Conservation (phyloP, 2,797 vertebrate genomes). For the Phoxinus dragarum region DNA sequence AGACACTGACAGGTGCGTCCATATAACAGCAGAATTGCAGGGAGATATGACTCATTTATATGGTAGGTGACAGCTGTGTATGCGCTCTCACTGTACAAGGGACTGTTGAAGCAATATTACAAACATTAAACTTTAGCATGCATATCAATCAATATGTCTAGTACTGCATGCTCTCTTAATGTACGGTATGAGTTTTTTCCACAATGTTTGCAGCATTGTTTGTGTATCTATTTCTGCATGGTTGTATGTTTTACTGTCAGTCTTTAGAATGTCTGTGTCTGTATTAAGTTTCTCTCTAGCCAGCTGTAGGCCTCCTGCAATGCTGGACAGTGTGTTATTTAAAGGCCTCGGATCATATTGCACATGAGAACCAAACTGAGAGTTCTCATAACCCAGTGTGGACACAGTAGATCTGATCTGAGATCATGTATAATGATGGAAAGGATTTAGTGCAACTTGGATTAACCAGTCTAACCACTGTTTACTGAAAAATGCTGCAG, state of each 20-base stretch:
- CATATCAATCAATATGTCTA: not conserved
- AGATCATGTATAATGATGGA: not conserved
- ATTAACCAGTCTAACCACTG: not conserved
- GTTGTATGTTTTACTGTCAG: slow-evolving; percentile 23
- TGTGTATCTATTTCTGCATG: slow-evolving; percentile 20
- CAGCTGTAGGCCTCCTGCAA: slow-evolving; percentile 34
- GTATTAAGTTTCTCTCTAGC: slow-evolving; percentile 33
- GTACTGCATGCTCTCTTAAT: not conserved
- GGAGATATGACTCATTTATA: slow-evolving; percentile 50
- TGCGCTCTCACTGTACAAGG: not conserved
- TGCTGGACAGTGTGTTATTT: slow-evolving; percentile 41
- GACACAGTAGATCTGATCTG: slow-evolving; percentile 1
- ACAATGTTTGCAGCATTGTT: not conserved
- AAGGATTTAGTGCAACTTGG: not conserved
- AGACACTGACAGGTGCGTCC: slow-evolving; percentile 52
- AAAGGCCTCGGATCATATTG: slow-evolving; percentile 20
- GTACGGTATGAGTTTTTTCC: not conserved
- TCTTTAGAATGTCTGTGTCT: slow-evolving; percentile 16
- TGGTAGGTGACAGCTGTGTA: slow-evolving; percentile 51
- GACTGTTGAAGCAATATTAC: not conserved
- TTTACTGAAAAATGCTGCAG: not conserved
- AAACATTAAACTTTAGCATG: slow-evolving; percentile 7
- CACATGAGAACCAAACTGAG: slow-evolving; percentile 17
- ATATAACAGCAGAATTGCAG: slow-evolving; percentile 51
- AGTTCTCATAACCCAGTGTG: not conserved